Percentiles rank a stretch among this genome's conserved stretches.
phyloP scores from a whole-genome alignment of 2,113 vertebrate species.

The Chaenocephalus aceratus region DNA sequence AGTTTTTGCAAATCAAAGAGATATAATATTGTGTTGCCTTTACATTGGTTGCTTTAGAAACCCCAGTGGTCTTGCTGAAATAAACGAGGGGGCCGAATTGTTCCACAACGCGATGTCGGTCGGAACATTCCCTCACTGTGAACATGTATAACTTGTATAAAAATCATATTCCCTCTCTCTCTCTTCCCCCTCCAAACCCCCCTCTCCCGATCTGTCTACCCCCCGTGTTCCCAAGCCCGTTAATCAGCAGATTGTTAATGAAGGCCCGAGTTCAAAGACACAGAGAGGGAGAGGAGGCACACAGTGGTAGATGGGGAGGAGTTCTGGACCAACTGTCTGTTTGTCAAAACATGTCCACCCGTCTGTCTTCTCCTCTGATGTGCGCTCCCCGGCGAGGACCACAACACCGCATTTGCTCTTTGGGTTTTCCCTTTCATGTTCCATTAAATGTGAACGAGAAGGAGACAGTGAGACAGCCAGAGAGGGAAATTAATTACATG shows the following conservation, averaged over 20 bases:
- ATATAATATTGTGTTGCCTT: too few species aligned
- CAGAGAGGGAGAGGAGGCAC: slow-evolving; percentile 56
- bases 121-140: slow-evolving; percentile 20
- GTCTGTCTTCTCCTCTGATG: slow-evolving; percentile 75
- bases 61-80: slow-evolving; percentile 4
- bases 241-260: slow-evolving; percentile 84
- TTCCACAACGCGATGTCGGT: slow-evolving; percentile 8
- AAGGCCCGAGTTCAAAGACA: slow-evolving; percentile 80
- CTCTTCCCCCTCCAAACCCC: slow-evolving; percentile 26
- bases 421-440: slow-evolving; percentile 80
- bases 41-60: neutral
- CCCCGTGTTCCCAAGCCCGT: slow-evolving; percentile 73
- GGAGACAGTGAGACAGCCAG: slow-evolving; percentile 71
- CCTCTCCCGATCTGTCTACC: slow-evolving; percentile 63
- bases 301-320: slow-evolving; percentile 67
- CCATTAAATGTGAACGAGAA: slow-evolving; percentile 75
- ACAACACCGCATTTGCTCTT: slow-evolving; percentile 75
- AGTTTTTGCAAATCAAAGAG: too few species aligned
- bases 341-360: slow-evolving; percentile 79
- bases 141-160: slow-evolving; percentile 15
- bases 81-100: neutral
- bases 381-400: slow-evolving; percentile 74
- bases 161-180: slow-evolving; percentile 37
- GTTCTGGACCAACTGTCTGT: slow-evolving; percentile 80
- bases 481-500: slow-evolving; percentile 80